Conservation (phyloP, 1,140 invertebrate genomes). For the Drusus annulatus region DNA sequence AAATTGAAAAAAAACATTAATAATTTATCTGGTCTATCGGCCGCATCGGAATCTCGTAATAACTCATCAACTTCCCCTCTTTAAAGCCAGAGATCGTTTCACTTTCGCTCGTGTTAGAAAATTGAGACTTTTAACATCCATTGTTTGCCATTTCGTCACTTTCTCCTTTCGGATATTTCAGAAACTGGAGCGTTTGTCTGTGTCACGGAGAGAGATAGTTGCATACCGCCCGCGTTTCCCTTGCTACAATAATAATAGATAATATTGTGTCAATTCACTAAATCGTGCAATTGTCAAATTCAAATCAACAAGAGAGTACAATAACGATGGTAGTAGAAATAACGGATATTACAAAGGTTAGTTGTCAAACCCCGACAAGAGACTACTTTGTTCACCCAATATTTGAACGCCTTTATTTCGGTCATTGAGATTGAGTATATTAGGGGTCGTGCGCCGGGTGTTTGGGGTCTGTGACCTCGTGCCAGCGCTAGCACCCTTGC, state of each 20-base stretch:
- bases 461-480: conserved; percentile 4
- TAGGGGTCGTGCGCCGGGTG: conserved; percentile 30
- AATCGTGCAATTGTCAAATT: no score
- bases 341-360: no score
- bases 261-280: no score
- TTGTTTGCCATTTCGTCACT: conserved; percentile 44
- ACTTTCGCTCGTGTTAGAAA: conserved; percentile 49
- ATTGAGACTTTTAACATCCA: conserved; percentile 42
- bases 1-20: no score
- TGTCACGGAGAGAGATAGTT: conserved; percentile 32
- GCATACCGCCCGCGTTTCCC: conserved; percentile 11
- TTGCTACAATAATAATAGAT: neutral
- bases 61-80: neutral
- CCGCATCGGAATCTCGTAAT: no score
- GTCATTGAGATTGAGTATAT: neutral
- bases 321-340: no score
- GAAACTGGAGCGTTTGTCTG: conserved; percentile 51
- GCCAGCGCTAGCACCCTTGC: no score
- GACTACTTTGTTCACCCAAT: no score
- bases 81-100: conserved; percentile 31
- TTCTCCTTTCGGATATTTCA: conserved; percentile 37
- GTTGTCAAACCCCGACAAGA: no score
- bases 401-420: no score
- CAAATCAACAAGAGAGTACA: no score
- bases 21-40: no score